Conservation (phyloP, 2,888 invertebrate genomes). For the Caenorhabditis zanzibari region DNA sequence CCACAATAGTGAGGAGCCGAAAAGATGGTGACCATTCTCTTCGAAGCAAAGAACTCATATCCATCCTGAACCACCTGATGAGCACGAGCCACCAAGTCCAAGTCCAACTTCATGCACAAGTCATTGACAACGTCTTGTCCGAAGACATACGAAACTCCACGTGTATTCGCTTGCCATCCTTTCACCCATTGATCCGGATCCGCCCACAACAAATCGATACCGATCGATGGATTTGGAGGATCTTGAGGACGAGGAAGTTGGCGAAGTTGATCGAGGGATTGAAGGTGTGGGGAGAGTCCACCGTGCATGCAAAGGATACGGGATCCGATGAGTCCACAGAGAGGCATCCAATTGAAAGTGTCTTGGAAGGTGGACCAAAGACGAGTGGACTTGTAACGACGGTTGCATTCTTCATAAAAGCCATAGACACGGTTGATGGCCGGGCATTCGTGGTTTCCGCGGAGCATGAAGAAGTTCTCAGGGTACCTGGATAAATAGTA, state of each 20-base stretch:
- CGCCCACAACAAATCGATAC: slow-evolving; percentile 76
- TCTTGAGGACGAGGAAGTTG: slow-evolving; percentile 78
- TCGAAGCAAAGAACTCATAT: slow-evolving; percentile 85
- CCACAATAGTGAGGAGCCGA: slow-evolving; percentile 80
- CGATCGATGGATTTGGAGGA: slow-evolving; percentile 80
- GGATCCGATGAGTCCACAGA: slow-evolving; percentile 77
- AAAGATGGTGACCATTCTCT: slow-evolving; percentile 78
- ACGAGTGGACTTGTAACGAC: slow-evolving; percentile 74
- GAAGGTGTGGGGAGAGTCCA: slow-evolving; percentile 78
- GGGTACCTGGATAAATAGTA: slow-evolving; percentile 66
- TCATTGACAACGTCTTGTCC: slow-evolving; percentile 86
- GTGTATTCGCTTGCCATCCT: slow-evolving; percentile 78
- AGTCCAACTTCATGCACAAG: slow-evolving; percentile 85
- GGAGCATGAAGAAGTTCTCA: slow-evolving; percentile 81
- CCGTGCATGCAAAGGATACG: slow-evolving; percentile 81
- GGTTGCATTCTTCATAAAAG: slow-evolving; percentile 80
- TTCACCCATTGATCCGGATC: slow-evolving; percentile 78
- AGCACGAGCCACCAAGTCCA: slow-evolving; percentile 85
- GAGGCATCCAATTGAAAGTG: slow-evolving; percentile 81
- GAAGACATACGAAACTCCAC: slow-evolving; percentile 86
- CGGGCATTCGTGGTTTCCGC: slow-evolving; percentile 80
- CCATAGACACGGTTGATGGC: slow-evolving; percentile 81
- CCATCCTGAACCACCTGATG: slow-evolving; percentile 86
- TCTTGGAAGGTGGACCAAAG: slow-evolving; percentile 78
- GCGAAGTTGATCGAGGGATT: slow-evolving; percentile 77